Conservation (phyloP, 2,113 vertebrate species). For the Recurvirostra avosetta region DNA sequence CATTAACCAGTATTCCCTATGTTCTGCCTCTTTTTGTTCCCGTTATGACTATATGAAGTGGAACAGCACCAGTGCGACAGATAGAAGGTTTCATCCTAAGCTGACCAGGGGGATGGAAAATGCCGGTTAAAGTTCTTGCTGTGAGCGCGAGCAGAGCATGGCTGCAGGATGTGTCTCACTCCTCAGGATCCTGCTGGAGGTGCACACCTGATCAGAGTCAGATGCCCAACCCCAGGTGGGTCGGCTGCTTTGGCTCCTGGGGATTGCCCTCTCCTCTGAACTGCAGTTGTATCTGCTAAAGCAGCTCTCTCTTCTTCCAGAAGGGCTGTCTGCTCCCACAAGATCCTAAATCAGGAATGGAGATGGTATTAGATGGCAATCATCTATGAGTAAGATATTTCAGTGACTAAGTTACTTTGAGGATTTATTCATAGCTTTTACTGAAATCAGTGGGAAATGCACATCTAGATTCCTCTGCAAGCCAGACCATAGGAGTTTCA, state of each 20-base stretch:
- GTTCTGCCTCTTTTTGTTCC: not conserved
- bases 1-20: not conserved
- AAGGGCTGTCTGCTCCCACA: not conserved
- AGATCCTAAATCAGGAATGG: not conserved
- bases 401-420: not conserved
- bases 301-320: not conserved
- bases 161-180: not conserved
- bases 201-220: not conserved
- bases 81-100: not conserved
- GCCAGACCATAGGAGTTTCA: not conserved
- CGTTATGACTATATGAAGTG: not conserved
- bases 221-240: rapidly evolving
- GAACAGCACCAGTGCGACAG: not conserved
- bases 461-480: not conserved
- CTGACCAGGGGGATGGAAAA: not conserved
- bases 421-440: slow-evolving; percentile 27
- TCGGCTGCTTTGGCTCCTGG: not conserved
- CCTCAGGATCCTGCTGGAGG: not conserved
- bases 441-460: not conserved
- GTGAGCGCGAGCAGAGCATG: not conserved
- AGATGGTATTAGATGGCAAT: not conserved
- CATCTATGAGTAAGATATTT: not conserved
- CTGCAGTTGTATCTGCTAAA: not conserved
- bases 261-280: not conserved
- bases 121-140: not conserved